Conservation (phyloP, 1,140 invertebrate genomes). For the Coenobita brevimanus region DNA sequence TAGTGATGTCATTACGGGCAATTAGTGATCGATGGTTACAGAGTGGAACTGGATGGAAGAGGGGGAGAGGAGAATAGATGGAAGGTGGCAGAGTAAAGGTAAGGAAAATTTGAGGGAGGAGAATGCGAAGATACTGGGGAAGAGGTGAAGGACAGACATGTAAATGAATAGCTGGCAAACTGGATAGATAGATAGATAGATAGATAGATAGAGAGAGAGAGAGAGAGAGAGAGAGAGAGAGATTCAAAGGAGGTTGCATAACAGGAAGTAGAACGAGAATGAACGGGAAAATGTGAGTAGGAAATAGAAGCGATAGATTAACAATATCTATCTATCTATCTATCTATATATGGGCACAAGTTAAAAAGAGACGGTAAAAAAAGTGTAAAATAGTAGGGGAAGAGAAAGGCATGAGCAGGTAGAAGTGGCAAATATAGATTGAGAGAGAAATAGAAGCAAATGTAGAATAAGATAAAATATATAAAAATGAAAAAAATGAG, state of each 20-base stretch:
- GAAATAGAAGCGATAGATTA: too few species aligned
- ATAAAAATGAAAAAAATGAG: not conserved
- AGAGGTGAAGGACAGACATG: too few species aligned
- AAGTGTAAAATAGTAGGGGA: not conserved
- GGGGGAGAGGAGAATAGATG: not conserved
- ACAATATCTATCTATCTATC: too few species aligned
- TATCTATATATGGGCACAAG: too few species aligned
- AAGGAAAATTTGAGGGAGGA: too few species aligned
- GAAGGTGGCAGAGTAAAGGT: not conserved
- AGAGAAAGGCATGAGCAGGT: not conserved
- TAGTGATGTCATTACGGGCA: slow-evolving; percentile 2
- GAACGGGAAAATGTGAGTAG: too few species aligned
- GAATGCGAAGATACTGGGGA: too few species aligned
- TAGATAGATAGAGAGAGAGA: too few species aligned
- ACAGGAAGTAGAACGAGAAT: not conserved
- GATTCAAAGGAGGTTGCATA: not conserved
- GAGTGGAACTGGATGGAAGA: not conserved
- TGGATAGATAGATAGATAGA: not conserved
- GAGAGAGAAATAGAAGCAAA: slow-evolving; percentile 16
- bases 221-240: too few species aligned
- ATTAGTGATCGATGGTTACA: not conserved
- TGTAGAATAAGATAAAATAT: not conserved
- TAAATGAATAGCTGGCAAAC: too few species aligned
- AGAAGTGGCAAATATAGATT: not conserved
- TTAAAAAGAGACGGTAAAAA: too few species aligned